Evolutionary conservation across 2,797 vertebrate species (phyloP).

Genomic region (Aldrovandia affinis): DNA sequence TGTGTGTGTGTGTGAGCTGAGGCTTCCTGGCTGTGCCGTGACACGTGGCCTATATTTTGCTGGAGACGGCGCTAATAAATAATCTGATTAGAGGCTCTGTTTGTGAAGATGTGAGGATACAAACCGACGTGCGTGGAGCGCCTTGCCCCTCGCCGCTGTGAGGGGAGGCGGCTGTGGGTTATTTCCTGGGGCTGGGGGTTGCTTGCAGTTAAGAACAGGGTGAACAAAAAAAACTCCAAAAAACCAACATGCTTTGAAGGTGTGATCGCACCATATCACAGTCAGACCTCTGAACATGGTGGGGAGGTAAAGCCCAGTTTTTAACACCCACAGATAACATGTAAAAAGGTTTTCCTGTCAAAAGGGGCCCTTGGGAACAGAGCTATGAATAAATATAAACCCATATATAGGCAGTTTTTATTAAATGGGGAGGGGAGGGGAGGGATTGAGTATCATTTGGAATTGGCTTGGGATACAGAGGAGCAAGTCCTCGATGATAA

Average conservation of each 20-base stretch:
- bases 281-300: conserved; percentile 26
- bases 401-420: conserved; percentile 7
- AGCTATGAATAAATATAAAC: conserved; percentile 39
- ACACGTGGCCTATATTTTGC: not conserved
- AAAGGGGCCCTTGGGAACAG: conserved; percentile 30
- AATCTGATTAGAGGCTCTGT: conserved; percentile 38
- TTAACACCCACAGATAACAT: conserved; percentile 31
- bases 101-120: conserved; percentile 34
- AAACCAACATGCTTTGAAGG: not conserved
- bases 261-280: conserved; percentile 28
- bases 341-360: conserved; percentile 30
- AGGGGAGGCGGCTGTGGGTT: not conserved
- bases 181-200: not conserved
- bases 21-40: conserved; percentile 1
- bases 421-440: not conserved
- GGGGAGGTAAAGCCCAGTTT: conserved; percentile 8
- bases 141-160: not conserved
- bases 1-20: conserved; percentile 6
- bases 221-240: not conserved
- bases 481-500: not conserved
- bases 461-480: conserved; percentile 1
- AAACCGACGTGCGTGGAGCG: conserved; percentile 6
- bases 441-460: conserved; percentile 25
- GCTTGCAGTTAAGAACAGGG: not conserved
- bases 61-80: conserved; percentile 38